Percentiles rank a stretch among this genome's conserved stretches.
These are phyloP conservation scores for Aurelia sp. DNA, from an alignment of 30 jellyfish, hydroid and myxozoan genomes.

Conservation along the genomic window DNA sequence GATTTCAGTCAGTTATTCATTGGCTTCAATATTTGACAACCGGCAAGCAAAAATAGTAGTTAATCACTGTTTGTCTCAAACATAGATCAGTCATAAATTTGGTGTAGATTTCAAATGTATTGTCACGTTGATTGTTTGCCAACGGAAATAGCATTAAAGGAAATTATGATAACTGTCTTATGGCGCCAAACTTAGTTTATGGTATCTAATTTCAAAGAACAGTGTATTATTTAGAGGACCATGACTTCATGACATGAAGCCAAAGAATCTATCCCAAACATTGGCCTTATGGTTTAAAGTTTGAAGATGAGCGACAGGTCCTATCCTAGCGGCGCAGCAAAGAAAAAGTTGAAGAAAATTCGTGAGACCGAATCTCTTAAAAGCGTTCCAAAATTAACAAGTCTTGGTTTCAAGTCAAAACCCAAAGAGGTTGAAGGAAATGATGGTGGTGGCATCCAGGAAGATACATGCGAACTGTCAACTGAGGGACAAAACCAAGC, in stretches of 20 bases:
- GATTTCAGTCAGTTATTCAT: no score
- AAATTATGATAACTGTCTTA: background rate
- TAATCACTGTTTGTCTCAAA: background rate
- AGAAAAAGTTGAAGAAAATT: conserved; percentile 24
- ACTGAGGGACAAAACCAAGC: conserved; percentile 41
- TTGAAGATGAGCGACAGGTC: conserved; percentile 4
- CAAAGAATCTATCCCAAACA: background rate
- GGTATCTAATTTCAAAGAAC: conserved; percentile 12
- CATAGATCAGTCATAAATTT: no score
- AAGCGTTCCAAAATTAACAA: conserved; percentile 38
- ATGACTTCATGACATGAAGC: background rate
- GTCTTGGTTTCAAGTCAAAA: conserved; percentile 39
- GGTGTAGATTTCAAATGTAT: conserved; percentile 12
- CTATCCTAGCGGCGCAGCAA: conserved; percentile 32
- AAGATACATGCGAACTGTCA: conserved; percentile 9
- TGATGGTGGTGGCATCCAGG: conserved; percentile 23
- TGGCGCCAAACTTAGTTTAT: conserved; percentile 5
- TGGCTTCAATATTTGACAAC: background rate
- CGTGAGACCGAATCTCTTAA: conserved; percentile 57
- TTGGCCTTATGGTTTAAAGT: background rate
- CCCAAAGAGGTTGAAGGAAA: conserved; percentile 20
- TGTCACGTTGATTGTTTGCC: conserved; percentile 3
- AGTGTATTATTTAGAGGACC: conserved; percentile 19
- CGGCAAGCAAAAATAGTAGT: conserved; percentile 11
- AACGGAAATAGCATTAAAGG: background rate